Percentiles rank a stretch among this genome's conserved stretches.
These are phyloP conservation scores for Drosophila lacertosa DNA, from an alignment of 1,140 invertebrate species.

Conservation along the genomic window DNA sequence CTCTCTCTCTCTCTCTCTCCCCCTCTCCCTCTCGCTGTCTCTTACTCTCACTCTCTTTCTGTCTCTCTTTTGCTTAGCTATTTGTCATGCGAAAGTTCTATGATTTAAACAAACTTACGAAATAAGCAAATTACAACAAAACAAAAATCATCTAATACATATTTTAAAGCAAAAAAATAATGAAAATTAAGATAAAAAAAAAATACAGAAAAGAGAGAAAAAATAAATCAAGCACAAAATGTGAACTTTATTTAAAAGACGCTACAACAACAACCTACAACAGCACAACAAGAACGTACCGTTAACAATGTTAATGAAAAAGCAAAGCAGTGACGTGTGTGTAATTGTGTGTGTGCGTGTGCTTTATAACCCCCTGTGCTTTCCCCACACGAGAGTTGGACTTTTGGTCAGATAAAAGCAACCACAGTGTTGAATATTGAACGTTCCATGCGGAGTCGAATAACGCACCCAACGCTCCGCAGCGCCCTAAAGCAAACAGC, in stretches of 20 bases:
- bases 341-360: constrained; percentile 35
- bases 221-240: constrained; percentile 49
- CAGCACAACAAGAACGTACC: constrained; percentile 61
- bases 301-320: constrained; percentile 50
- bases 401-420: constrained; percentile 3
- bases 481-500: constrained; percentile 16
- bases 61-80: constrained; percentile 46
- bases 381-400: constrained; percentile 41
- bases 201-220: constrained; percentile 72
- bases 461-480: constrained; percentile 10
- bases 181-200: too few relatives aligned
- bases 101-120: constrained; percentile 75
- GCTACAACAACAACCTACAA: constrained; percentile 56
- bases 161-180: constrained; percentile 62
- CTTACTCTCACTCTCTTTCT: constrained; percentile 30
- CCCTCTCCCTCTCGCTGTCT: constrained; percentile 35
- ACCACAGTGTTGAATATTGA: constrained; percentile 17
- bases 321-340: constrained; percentile 69
- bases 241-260: constrained; percentile 80
- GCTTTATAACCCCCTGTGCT: constrained; percentile 43
- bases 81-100: constrained; percentile 46
- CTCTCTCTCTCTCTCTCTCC: constrained; percentile 40
- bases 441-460: constrained; percentile 7
- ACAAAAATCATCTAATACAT: constrained; percentile 58
- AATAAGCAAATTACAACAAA: constrained; percentile 74